Evolutionary conservation across 2,888 invertebrate genomes (phyloP), one percentile per base, ranked within the genome.

Genomic region (Lucinisca nassula): DNA sequence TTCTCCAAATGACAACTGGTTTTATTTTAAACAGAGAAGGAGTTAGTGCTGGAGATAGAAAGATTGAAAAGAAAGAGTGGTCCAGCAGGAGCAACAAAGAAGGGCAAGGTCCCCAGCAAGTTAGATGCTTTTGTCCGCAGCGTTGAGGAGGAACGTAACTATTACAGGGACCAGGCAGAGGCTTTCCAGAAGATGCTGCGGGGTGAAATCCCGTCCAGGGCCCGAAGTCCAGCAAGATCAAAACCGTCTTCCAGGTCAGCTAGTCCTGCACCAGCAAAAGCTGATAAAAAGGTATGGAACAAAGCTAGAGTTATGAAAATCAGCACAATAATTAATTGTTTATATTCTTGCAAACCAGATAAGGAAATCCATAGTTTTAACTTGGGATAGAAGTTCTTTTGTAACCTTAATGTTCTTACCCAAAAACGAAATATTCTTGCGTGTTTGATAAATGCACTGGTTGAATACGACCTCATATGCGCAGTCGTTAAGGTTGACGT

Each of bases 31-130:
- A n/a, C 93, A 96, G 96, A 96, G 82, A 94, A 95, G 87, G 96
- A 96, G 79, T 92, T 96, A 12, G 95, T 96, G n/a, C 89, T 96
- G 32, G 96, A 96, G 87, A 95, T 96, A n/a, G 96, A 96, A 84
- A 92, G 95, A 61, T 90, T 96, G 35, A 96, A 96, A 83, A 93
- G 93, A 37, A 95, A 93, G 88, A 95, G 94, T 85, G 94, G 94
- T 0, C 92, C 94, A 17, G 90, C 87, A 14, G 94, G 93, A 51
- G 92, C 93, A 12, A 75, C 86, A 38, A 94, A 94, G 88, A 94
- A 94, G 55, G 90, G 91, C 30, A 95, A 95, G 87, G 93, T 94
- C 58, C 94, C 95, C 35, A 94, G 94, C 82, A 95, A 94, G 81
- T 82, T 96, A 61, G 96, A 96, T 77, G 92, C 93, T 27, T 95